Base-by-base conservation (phyloP, 2,113 vertebrate species). In the Macquaria australasica region DNA sequence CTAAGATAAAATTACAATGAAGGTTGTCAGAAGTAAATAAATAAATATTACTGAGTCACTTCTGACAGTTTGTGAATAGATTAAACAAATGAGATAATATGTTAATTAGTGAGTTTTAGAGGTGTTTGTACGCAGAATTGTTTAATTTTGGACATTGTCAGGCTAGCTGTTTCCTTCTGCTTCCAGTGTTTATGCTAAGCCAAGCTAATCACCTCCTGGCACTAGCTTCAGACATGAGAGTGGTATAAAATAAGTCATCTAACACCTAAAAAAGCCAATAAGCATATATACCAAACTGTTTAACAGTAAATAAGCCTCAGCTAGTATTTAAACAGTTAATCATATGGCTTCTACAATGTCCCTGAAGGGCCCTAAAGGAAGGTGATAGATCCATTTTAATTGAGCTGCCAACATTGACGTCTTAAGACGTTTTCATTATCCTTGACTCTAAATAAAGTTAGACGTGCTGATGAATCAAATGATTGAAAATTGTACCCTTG, bases 311-410 rank as follows among this genome's bases (percentile, higher is more conserved):
- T 43, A 8, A 37, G 20, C 21, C 43, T 51, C 2, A 34, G 69
- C 6, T 39, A 18, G 53, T 56, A 41, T 71, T 73, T 15, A 37
- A 79, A 66, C 60, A 39, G 60, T 56, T 77, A 77, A 79, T 87
- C 63, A 62, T 39, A 31, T 48, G 10, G 51, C 53, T 55, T 62
- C 51, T 50, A 14, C n/a, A 6, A 8, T 21, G 58, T 81, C 69
- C 77, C 69, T 21, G 20, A 77, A 43, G 82, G 21, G 68, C 84
- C 72, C 74, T 56, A 71, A 74, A 79, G 75, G 68, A 51, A 79
- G 63, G 34, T 23, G 67, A 80, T 58, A 66, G 81, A 77, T 59
- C 20, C 10, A 23, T 71, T 80, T 73, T 87, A 87, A 87, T 87
- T 84, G 71, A 77, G 63, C 79, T 73, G 81, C 60, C 50, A 79